Base-by-base conservation (phyloP, 2,888 invertebrate genomes). In the Coremacera marginata region DNA sequence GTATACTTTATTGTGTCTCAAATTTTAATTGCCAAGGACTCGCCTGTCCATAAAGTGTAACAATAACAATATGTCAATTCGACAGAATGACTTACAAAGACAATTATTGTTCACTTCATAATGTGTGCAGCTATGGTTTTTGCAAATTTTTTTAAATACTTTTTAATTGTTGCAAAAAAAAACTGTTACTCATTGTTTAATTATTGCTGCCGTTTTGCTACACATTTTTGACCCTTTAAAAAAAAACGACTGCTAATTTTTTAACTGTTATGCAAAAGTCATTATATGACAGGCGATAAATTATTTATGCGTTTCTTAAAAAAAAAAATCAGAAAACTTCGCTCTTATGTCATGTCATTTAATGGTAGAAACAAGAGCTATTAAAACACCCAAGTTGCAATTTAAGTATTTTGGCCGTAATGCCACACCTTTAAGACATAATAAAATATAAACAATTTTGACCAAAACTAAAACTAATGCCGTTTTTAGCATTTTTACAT, bases 261-360 rank as follows among this genome's bases (percentile, higher is more conserved):
- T 67, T 22, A 67, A 68, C 25, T 68, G 49, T 27, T 22, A 49
- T 68, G 68, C 49, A 68, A 68, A 9, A 51, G 68, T 68, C 68
- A 51, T 2, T 25, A 14, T 51, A 22, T 51, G 68, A 68, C 68
- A 51, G 68, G 25, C 49, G 51, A 51, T 68, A 68, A 68, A 68
- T 68, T 51, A 51, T 68, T 68, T 68, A 68, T 68, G 51, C n/a
- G 27, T 68, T 51, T 68, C 25, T 22, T 1, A 49, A 49, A 44
- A 51, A 51, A 31, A n/a, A 7, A 25, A n/a, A 25, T 49, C 14
- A 25, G 25, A 16, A 27, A 2, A 34, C 11, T 1, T 5, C 25
- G 22, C 22, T 51, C 31, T 68, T 68, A 49, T 34, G 37, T 65
- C 22, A 57, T 60, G 57, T 60, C 57, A 22, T 4, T 22, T 22